Evolutionary conservation across 2,113 vertebrate species (phyloP).

Genomic region (Haplochromis vanheusdeni): DNA sequence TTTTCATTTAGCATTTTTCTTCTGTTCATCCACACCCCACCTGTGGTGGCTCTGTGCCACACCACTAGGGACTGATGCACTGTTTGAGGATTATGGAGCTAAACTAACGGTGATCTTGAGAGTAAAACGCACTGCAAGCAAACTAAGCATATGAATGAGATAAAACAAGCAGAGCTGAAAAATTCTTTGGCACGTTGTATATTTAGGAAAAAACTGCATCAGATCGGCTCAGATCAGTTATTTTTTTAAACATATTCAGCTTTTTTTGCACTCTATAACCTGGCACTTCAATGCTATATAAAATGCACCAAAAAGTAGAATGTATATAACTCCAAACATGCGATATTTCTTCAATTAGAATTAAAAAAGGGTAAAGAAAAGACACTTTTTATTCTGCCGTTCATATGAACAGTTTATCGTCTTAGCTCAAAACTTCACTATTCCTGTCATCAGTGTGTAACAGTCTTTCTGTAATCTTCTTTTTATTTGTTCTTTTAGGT

Average conservation of each 20-base stretch:
- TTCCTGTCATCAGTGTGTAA: neutral
- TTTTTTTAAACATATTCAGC: neutral
- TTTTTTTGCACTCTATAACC: neutral
- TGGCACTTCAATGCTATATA: neutral
- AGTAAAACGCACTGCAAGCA: neutral
- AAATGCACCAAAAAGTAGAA: neutral
- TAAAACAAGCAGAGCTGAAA: neutral
- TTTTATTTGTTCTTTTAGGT: conserved; percentile 62
- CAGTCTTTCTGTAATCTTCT: neutral
- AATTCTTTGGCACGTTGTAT: neutral
- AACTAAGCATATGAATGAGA: neutral
- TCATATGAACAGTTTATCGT: rapidly evolving
- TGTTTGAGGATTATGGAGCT: neutral
- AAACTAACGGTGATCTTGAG: neutral
- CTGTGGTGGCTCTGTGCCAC: neutral
- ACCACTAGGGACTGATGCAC: neutral
- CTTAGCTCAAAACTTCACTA: rapidly evolving
- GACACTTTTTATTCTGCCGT: neutral
- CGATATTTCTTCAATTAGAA: rapidly evolving
- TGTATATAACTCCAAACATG: neutral
- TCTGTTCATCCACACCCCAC: neutral
- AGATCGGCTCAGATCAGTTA: neutral
- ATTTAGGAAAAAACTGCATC: neutral
- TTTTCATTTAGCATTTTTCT: neutral
- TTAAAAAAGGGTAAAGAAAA: neutral